Conservation (phyloP, 1,140 invertebrate species). For the Drosophila santomea region DNA sequence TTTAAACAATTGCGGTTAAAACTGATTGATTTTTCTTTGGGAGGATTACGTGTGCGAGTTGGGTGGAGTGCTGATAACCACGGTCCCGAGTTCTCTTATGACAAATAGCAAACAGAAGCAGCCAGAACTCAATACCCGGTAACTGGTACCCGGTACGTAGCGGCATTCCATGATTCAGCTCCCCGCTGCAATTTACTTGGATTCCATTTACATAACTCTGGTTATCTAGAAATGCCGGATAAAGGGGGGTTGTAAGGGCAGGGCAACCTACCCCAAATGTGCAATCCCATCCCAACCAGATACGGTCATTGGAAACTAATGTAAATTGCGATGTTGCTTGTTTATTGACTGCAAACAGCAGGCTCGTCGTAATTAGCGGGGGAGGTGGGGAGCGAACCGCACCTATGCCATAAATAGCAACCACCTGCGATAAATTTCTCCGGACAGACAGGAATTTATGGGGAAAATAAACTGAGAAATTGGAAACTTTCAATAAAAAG, state of each 20-base stretch:
- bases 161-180: conserved; percentile 2
- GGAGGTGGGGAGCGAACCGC: conserved; percentile 23
- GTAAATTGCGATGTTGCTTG: conserved; percentile 70
- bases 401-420: conserved; percentile 74
- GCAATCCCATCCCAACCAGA: conserved; percentile 27
- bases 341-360: conserved; percentile 67
- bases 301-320: conserved; percentile 52
- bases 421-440: conserved; percentile 51
- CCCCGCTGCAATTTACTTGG: conserved; percentile 32
- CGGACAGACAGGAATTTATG: conserved; percentile 32
- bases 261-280: conserved; percentile 60
- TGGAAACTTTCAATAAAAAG: background rate
- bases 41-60: conserved; percentile 26
- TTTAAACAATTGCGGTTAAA: conserved; percentile 3
- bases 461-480: conserved; percentile 27
- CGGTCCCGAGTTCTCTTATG: conserved; percentile 36
- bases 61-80: conserved; percentile 11
- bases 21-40: conserved; percentile 37
- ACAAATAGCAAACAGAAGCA: conserved; percentile 17
- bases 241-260: conserved; percentile 2
- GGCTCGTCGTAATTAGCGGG: conserved; percentile 50
- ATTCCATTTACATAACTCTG: conserved; percentile 24
- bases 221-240: background rate
- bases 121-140: conserved; percentile 2
- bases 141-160: background rate